These are phyloP conservation scores for Lycia hirtaria DNA, from an alignment of 2,888 invertebrate genomes.

Conservation along the genomic window DNA sequence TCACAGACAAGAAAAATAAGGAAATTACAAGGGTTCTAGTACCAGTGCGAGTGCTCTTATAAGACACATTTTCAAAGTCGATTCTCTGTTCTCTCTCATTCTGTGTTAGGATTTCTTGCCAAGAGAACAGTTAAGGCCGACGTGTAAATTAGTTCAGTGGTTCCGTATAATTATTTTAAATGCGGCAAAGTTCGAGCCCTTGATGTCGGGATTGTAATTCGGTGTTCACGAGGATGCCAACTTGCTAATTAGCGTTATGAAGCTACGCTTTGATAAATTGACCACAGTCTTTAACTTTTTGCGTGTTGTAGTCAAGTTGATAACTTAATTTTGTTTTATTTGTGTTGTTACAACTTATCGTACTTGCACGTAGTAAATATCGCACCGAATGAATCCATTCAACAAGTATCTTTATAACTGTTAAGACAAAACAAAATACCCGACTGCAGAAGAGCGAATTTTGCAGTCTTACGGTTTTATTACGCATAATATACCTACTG, in stretches of 20 bases:
- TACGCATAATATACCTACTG: no score
- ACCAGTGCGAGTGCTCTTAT: not conserved
- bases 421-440: no score
- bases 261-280: conserved; percentile 3
- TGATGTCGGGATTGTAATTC: conserved; percentile 23
- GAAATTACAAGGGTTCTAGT: no score
- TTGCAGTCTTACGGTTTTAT: no score
- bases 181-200: conserved; percentile 31
- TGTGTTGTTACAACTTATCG: no score
- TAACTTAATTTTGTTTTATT: no score
- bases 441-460: no score
- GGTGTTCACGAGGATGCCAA: conserved; percentile 17
- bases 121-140: conserved; percentile 29
- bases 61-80: not conserved
- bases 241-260: conserved; percentile 13
- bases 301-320: no score
- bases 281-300: not conserved
- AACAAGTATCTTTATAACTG: no score
- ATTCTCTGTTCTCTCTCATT: not conserved
- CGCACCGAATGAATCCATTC: no score
- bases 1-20: no score
- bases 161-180: conserved; percentile 43
- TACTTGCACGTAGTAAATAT: no score
- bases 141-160: conserved; percentile 43
- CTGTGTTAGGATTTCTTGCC: conserved; percentile 1